Evolutionary conservation across 2,113 vertebrate species (phyloP).

Genomic region (Clarias macrocephalus): DNA sequence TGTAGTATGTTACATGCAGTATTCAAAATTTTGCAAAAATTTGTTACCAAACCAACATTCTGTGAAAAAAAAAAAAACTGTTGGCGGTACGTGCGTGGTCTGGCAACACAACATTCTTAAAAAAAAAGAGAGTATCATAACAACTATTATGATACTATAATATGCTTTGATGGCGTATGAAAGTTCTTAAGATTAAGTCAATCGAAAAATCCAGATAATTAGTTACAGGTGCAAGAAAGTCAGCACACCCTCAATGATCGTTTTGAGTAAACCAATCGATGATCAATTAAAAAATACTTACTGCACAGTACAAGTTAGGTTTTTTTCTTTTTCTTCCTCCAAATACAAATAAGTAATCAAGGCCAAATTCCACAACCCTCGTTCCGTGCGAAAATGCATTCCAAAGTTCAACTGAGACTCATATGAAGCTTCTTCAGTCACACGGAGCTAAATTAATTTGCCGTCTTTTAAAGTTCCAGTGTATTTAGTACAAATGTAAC

Average conservation of each 20-base stretch:
- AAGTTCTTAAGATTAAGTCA: background rate
- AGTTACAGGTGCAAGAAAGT: background rate
- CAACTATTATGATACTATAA: background rate
- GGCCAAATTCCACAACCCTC: no score
- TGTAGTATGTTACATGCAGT: background rate
- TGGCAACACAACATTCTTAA: background rate
- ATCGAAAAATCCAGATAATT: background rate
- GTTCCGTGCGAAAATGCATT: no score
- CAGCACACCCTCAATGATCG: background rate
- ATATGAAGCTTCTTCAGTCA: no score
- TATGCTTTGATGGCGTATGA: background rate
- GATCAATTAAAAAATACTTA: no score
- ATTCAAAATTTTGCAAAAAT: background rate
- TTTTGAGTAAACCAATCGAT: no score
- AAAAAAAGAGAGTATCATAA: background rate
- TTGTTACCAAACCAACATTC: background rate
- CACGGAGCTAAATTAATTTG: no score
- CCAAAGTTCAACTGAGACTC: no score
- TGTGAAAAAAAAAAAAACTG: background rate
- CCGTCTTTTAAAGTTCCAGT: no score
- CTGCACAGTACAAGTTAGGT: no score
- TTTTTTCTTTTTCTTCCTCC: no score
- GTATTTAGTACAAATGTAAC: no score
- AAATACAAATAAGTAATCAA: no score
- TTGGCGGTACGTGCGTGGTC: background rate